Evolutionary conservation across 92 coral and sea anemone species (phyloP), one percentile per base, ranked within the genome.

Genomic region (Parazoanthus darwini): DNA sequence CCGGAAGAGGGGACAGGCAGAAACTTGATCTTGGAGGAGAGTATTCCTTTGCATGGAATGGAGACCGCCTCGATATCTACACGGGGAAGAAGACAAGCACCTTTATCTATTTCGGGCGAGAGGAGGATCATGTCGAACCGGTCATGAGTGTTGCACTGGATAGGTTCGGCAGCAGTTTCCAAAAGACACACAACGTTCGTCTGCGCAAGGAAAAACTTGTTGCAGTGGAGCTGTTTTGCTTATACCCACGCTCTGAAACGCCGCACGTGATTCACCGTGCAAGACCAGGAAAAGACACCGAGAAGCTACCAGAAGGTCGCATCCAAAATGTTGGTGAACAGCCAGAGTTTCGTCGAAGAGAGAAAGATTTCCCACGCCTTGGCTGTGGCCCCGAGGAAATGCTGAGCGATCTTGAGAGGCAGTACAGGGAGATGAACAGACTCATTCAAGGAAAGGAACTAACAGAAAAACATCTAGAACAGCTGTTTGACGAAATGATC

Each of bases 81-180:
- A 88, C 93, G 20, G 93, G 93, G 37, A 92, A 90, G 79, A 94
- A 94, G 51, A 91, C 86, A 70, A 94, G 90, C 78, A 94, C 97
- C 3, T 94, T 94, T 70, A 89, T 94, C 67, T 90, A 90, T 77
- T 86, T 94, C 18, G 80, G 65, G 37, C 65, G 87, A 33, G 90
- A 92, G 77, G 97, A 90, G 16, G 97, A 89, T 58, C 86, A 94
- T 48, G 88, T 74, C 15, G 89, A 70, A 54, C 94, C 97, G 23
- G 90, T 92, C 83, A 91, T 92, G 90, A 94, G 97, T 86, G 93
- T 94, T 65, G 97, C 94, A n/a, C 84, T 94, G 83, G 84, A 92
- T 79, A 89, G 95, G 6, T 92, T 94, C 80, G 88, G 88, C 20
- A 80, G 87, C 43, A 90, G 90, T 35, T 87, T 94, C 22, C 92